phyloP scores from a whole-genome alignment of 2,113 vertebrate genomes.

The Antigone vipio region DNA sequence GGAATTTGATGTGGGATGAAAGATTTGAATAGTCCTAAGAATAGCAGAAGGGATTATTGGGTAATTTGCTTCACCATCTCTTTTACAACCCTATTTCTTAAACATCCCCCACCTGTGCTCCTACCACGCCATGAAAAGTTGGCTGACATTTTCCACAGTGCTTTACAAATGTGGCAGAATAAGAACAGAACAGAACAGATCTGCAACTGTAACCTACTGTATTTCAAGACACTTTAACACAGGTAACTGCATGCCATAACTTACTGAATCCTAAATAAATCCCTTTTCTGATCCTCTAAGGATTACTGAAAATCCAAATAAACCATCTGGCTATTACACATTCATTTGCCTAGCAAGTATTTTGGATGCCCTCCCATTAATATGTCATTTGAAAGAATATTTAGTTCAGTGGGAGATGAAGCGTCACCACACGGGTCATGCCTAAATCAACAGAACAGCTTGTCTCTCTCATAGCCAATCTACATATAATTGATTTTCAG shows the following conservation, averaged over 20 bases:
- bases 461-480: conserved; percentile 63
- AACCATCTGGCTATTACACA: conserved; percentile 64
- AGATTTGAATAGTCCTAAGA: conserved; percentile 13
- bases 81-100: conserved; percentile 19
- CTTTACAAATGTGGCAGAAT: not conserved
- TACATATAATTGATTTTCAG: conserved; percentile 69
- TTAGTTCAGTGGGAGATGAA: conserved; percentile 68
- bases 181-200: conserved; percentile 29
- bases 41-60: not conserved
- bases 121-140: not conserved
- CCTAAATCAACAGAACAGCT: conserved; percentile 70
- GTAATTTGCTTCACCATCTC: not conserved
- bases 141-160: conserved; percentile 23
- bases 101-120: not conserved
- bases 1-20: conserved; percentile 2
- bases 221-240: conserved; percentile 40
- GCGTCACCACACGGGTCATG: conserved; percentile 59
- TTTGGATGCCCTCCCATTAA: conserved; percentile 67
- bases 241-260: conserved; percentile 27
- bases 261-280: conserved; percentile 42
- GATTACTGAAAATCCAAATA: conserved; percentile 67
- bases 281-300: conserved; percentile 34
- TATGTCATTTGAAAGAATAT: conserved; percentile 66
- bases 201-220: not conserved
- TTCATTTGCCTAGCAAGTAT: conserved; percentile 62